A percentile compares a stretch with the other conserved stretches of the same genome.
These are phyloP conservation scores for Arenaria interpres DNA, from an alignment of 2,113 vertebrate species.

Conservation along the genomic window DNA sequence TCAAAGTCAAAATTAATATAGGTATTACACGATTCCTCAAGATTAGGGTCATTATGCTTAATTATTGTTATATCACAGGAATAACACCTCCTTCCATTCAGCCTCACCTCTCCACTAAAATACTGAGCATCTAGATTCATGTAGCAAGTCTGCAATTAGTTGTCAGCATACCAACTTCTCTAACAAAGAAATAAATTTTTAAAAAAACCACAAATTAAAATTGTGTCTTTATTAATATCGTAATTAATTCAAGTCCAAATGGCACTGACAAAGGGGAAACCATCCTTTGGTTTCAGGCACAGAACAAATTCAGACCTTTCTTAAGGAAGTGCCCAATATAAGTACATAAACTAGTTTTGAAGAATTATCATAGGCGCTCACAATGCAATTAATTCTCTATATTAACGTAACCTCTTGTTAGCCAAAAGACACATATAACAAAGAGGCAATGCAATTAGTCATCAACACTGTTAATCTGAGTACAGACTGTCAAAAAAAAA, in stretches of 20 bases:
- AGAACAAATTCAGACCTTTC: neutral
- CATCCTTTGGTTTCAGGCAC: neutral
- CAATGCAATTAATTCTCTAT: neutral
- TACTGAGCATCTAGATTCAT: neutral
- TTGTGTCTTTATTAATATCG: neutral
- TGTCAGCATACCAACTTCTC: neutral
- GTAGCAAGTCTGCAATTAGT: neutral
- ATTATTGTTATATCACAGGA: neutral
- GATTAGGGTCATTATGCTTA: neutral
- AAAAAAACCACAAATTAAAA: neutral
- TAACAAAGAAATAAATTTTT: neutral
- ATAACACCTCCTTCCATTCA: neutral
- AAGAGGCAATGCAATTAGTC: neutral
- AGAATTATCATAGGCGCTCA: neutral
- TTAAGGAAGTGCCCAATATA: neutral
- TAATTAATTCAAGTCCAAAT: neutral
- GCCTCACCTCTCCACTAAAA: neutral
- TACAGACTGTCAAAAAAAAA: neutral
- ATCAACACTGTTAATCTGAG: neutral
- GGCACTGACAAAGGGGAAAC: neutral
- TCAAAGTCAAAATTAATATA: neutral
- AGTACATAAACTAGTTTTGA: neutral
- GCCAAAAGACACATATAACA: neutral
- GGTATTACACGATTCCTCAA: neutral
- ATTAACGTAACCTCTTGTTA: neutral